A percentile compares a stretch with the other conserved stretches of the same genome.
Conservation (phyloP, 2,113 vertebrate species). For the Mobula birostris region DNA sequence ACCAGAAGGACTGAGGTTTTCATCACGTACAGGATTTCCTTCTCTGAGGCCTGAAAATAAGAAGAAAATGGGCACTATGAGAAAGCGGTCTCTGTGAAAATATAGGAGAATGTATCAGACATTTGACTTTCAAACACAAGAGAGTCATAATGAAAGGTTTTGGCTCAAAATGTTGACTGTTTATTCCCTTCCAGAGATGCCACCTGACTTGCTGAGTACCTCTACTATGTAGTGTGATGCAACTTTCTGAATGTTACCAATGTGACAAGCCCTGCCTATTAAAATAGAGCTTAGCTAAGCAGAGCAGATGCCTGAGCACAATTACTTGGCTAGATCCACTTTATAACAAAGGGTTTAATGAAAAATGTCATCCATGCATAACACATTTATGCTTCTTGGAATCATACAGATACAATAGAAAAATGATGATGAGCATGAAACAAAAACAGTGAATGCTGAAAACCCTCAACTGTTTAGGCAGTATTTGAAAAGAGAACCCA, state of each 20-base stretch:
- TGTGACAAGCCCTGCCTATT: not conserved
- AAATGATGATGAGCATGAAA: no score
- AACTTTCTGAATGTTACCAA: not conserved
- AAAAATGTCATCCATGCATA: not conserved
- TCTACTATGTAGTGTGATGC: no score
- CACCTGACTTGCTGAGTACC: no score
- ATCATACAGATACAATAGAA: not conserved
- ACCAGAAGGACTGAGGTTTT: not conserved
- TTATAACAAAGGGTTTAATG: not conserved
- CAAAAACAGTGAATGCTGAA: no score
- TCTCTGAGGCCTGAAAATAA: slow-evolving; percentile 29
- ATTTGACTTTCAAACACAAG: not conserved
- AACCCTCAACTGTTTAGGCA: no score
- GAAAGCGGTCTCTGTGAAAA: not conserved
- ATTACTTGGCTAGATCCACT: not conserved
- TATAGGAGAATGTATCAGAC: not conserved
- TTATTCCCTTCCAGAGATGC: no score
- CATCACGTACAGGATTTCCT: slow-evolving; percentile 20
- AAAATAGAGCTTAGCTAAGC: not conserved
- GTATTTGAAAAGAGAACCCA: no score
- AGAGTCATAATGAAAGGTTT: no score
- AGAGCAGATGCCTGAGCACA: not conserved
- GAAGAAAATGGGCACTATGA: not conserved
- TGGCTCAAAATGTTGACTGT: no score
- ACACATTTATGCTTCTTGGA: not conserved